Evolutionary conservation across 2,888 invertebrate genomes (phyloP), one percentile per base, ranked within the genome.

Genomic region (Erynnis tages): DNA sequence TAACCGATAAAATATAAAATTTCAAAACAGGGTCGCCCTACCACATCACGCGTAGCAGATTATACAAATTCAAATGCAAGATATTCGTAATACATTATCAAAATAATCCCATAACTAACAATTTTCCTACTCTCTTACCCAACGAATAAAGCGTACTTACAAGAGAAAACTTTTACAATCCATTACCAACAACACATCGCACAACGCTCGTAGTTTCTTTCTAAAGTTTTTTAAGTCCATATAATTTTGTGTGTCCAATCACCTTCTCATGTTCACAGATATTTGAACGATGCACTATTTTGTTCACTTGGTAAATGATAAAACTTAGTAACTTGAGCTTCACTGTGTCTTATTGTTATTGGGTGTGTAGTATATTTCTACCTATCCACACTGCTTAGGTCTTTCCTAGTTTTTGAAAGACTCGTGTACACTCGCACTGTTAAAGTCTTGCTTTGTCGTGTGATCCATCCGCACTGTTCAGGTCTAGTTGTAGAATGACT

Each of bases 151-250:
- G 81, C 80, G 69, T 82, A 79, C 78, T 77, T 80, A 79, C 67
- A 70, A 67, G 69, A 65, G 67, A 71, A 69, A 72, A 59, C 63
- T 76, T 80, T 76, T 79, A 79, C 80, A 82, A 70, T 72, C 71
- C 72, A 74, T 73, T 69, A 72, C 79, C 81, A 87, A 87, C 80
- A 82, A 78, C 79, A 79, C 82, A 76, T 76, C 79, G 79, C 82
- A 80, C 80, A 77, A 79, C 78, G 73, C 78, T 71, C 61, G 65
- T 71, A 34, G 73, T 67, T 73, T 71, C 77, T 73, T 79, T 71
- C 73, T 73, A 69, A 72, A 68, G 60, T 59, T 65, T 66, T 74
- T 73, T 75, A 64, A 71, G 82, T 87, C 73, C 80, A 63, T 82
- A 71, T 69, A 76, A 71, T 77, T 78, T 82, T 49, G 67, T 49